These are phyloP conservation scores for Vollenhovia emeryi DNA, from an alignment of 1,140 invertebrate species.

Conservation along the genomic window DNA sequence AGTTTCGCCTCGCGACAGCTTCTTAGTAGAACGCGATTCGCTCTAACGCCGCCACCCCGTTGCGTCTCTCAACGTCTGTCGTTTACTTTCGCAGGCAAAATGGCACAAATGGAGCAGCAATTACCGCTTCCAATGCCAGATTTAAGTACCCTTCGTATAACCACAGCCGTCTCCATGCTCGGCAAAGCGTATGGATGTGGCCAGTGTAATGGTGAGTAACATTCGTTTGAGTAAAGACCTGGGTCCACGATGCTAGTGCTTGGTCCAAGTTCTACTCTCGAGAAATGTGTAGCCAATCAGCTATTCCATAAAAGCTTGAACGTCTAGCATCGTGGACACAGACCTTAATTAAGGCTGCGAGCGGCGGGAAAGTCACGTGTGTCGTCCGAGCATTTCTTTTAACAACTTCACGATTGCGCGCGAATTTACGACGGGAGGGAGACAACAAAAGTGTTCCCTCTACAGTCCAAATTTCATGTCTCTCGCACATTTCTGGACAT, in stretches of 20 bases:
- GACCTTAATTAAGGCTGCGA: too few relatives aligned
- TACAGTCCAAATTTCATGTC: not conserved
- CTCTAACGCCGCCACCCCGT: not conserved
- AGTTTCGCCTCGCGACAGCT: slow-evolving; percentile 6
- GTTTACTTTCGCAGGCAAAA: slow-evolving; percentile 66
- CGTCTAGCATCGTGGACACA: too few relatives aligned
- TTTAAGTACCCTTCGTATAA: slow-evolving; percentile 86
- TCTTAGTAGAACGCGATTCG: not conserved
- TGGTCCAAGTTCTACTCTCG: too few relatives aligned
- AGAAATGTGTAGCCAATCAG: too few relatives aligned
- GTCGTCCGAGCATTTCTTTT: not conserved
- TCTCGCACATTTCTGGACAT: not conserved
- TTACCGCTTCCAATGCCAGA: slow-evolving; percentile 85
- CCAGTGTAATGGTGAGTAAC: slow-evolving; percentile 84
- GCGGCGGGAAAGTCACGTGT: not conserved
- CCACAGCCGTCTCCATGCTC: slow-evolving; percentile 86
- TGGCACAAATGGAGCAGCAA: slow-evolving; percentile 84
- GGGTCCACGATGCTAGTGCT: too few relatives aligned
- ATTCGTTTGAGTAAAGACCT: slow-evolving; percentile 75
- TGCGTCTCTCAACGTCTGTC: slow-evolving; percentile 18
- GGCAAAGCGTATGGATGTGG: slow-evolving; percentile 87
- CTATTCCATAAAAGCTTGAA: too few relatives aligned
- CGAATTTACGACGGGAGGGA: not conserved
- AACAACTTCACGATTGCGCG: not conserved
- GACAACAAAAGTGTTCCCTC: not conserved